A percentile compares a stretch with the other conserved stretches of the same genome.
Evolutionary conservation across 1,140 invertebrate genomes (phyloP).

Genomic region (Lamellibrachia luymesi): DNA sequence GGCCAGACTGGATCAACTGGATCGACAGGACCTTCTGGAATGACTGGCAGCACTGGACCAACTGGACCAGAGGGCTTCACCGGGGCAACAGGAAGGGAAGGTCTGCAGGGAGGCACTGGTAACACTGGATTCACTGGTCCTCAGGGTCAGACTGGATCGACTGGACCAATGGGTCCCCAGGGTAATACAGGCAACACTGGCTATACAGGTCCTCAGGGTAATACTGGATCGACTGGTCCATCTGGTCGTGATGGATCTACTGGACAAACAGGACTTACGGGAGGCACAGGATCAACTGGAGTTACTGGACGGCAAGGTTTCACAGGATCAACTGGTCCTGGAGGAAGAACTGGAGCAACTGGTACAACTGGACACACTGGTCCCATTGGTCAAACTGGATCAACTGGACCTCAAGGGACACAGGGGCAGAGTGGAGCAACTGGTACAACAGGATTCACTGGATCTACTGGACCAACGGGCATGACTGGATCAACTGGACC

Average conservation of each 20-base stretch:
- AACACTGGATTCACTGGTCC: slow-evolving; percentile 16
- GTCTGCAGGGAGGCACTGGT: slow-evolving; percentile 7
- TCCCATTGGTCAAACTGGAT: neutral
- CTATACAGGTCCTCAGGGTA: slow-evolving; percentile 7
- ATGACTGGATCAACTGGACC: slow-evolving; percentile 11
- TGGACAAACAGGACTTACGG: neutral
- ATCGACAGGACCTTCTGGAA: slow-evolving; percentile 15
- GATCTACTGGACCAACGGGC: slow-evolving; percentile 14
- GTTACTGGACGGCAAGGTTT: neutral
- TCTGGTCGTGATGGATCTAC: neutral
- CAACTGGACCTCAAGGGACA: neutral
- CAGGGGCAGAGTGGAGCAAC: neutral
- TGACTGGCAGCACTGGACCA: slow-evolving; percentile 10
- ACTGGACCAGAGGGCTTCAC: slow-evolving; percentile 14
- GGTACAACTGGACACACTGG: slow-evolving; percentile 14
- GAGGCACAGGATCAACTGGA: slow-evolving; percentile 13
- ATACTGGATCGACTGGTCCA: slow-evolving; percentile 12
- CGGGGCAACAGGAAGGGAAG: slow-evolving; percentile 8
- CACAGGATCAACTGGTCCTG: slow-evolving; percentile 15
- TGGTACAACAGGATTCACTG: slow-evolving; percentile 10
- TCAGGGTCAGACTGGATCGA: slow-evolving; percentile 5
- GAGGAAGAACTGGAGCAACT: neutral
- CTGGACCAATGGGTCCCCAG: slow-evolving; percentile 6
- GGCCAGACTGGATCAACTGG: slow-evolving; percentile 7
- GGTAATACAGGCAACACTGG: slow-evolving; percentile 17